A percentile compares a stretch with the other conserved stretches of the same genome.
Evolutionary conservation across 2,888 invertebrate species (phyloP).

Genomic region (Caenorhabditis zanzibari): DNA sequence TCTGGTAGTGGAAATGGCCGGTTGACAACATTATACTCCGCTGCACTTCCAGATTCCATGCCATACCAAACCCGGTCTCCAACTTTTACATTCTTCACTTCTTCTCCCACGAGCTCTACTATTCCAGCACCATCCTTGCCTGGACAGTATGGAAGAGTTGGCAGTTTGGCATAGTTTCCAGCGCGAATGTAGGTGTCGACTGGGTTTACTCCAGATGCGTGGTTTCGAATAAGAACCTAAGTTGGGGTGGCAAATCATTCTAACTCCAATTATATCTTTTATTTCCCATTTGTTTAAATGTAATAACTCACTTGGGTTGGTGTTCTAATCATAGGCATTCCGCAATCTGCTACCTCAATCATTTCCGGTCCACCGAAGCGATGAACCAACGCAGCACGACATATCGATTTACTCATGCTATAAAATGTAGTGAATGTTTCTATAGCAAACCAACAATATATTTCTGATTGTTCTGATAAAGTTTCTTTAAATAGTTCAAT

Average conservation of each 20-base stretch:
- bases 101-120: constrained; percentile 83
- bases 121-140: constrained; percentile 86
- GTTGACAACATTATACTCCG: constrained; percentile 85
- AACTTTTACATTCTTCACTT: constrained; percentile 68
- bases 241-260: too few relatives aligned
- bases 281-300: too few relatives aligned
- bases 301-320: constrained; percentile 46
- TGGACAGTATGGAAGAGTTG: constrained; percentile 85
- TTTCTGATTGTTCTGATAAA: background rate
- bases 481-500: too few relatives aligned
- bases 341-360: constrained; percentile 58
- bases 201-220: constrained; percentile 86
- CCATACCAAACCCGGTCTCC: constrained; percentile 82
- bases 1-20: constrained; percentile 82
- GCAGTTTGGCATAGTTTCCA: constrained; percentile 84
- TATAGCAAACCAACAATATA: background rate
- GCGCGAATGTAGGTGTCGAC: constrained; percentile 86
- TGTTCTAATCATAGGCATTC: constrained; percentile 19
- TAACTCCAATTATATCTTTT: too few relatives aligned
- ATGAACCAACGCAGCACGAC: constrained; percentile 72
- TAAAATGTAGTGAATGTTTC: background rate
- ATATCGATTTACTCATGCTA: constrained; percentile 11
- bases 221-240: constrained; percentile 85
- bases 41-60: constrained; percentile 82
- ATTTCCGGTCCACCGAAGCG: constrained; percentile 72